Conservation (phyloP, 2,797 vertebrate genomes). For the Oreochromis mossambicus region DNA sequence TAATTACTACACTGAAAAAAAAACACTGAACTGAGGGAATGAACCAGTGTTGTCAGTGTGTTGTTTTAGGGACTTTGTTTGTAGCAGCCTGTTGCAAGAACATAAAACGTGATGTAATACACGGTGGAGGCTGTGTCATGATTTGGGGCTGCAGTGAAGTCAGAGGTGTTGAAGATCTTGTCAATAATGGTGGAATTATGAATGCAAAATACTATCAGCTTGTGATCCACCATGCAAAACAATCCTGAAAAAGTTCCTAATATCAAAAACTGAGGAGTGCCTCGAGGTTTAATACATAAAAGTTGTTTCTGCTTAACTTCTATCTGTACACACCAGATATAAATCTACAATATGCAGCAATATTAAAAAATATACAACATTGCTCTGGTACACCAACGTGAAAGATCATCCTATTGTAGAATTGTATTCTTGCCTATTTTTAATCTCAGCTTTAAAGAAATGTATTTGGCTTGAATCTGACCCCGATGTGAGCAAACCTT, state of each 20-base stretch:
- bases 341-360: not conserved
- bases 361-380: not conserved
- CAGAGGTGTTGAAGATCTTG: not conserved
- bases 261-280: not conserved
- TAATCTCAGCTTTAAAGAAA: constrained; percentile 13
- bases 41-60: not conserved
- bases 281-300: not conserved
- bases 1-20: not conserved
- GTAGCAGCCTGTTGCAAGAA: not conserved
- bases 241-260: not conserved
- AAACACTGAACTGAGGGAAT: not conserved
- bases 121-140: not conserved
- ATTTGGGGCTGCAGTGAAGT: not conserved
- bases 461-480: constrained; percentile 45
- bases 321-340: not conserved
- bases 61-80: not conserved
- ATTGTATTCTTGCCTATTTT: not conserved
- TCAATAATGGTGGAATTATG: not conserved
- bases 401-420: not conserved
- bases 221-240: not conserved
- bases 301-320: not conserved
- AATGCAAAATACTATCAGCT: not conserved
- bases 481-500: constrained; percentile 37
- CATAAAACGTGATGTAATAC: not conserved
- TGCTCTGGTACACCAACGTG: not conserved